Base-by-base conservation (phyloP, 1,140 invertebrate species). In the Riptortus pedestris region DNA sequence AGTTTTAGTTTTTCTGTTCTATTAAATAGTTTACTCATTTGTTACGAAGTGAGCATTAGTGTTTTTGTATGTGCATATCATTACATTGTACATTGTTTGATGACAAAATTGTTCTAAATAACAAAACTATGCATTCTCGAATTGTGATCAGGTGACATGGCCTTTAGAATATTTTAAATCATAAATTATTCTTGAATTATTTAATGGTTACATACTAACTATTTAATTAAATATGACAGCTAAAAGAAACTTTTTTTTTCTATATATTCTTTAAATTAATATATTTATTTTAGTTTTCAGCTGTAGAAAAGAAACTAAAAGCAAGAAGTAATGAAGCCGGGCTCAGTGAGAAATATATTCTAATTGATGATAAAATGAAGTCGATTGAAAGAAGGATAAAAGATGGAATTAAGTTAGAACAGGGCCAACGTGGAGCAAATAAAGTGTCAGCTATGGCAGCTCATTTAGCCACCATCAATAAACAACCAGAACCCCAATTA, bases 371-470 rank as follows among this genome's bases (percentile, higher is more conserved):
- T 69, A 88, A 83, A 1, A 76, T 94, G 48, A 88, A 87, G 71
- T 83, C 83, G 71, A 75, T 93, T 57, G 88, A 91, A 69, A 81
- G 83, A 72, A 89, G 90, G 73, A 77, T 93, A 31, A 85, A 85
- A 75, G 88, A 90, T 74, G 88, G 88, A 64, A 85, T 80, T 68
- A 75, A 80, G 43, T 75, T 89, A 63, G 84, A 87, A 67, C 72
- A 73, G 52, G 83, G 83, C 7, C 76, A 80, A 66, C 71, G 84
- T 63, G 87, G 88, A 9, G 80, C 81, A 68, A 91, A 91, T 75
- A 91, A 91, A 76, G 90, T 92, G n/a, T 89, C 87, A 29, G 83
- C 85, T 31, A 88, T 93, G 79, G 89, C 89, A 24, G 87, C 88
- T 66, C 86, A 88, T 71, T 82, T 91, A 70, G 79, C 80, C 20